Conservation (phyloP, 35 echinoderm and acorn worm species). For the Anneissia japonica region DNA sequence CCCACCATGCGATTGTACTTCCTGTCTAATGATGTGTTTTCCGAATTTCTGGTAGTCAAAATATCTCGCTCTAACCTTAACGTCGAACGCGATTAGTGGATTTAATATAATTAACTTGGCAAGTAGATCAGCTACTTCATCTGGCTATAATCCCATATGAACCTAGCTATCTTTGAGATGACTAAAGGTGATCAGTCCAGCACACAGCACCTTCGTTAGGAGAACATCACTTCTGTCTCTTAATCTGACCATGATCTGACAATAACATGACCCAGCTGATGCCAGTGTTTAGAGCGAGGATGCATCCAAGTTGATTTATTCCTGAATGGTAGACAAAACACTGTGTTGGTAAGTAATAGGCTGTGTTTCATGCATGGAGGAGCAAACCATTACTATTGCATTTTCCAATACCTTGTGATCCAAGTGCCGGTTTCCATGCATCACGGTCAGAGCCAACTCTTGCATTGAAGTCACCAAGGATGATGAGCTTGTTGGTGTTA, state of each 20-base stretch:
- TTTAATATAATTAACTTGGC: too few relatives aligned
- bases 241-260: slow-evolving; percentile 31
- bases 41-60: too few relatives aligned
- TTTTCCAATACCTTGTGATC: slow-evolving; percentile 16
- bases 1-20: too few relatives aligned
- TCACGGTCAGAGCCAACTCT: slow-evolving; percentile 27
- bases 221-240: slow-evolving; percentile 25
- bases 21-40: too few relatives aligned
- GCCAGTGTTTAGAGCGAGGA: slow-evolving; percentile 36
- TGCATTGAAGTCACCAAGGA: slow-evolving; percentile 46
- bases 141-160: too few relatives aligned
- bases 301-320: slow-evolving; percentile 46
- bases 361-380: neutral
- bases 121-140: too few relatives aligned
- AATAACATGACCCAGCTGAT: slow-evolving; percentile 39
- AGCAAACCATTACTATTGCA: slow-evolving; percentile 39
- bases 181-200: too few relatives aligned
- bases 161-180: too few relatives aligned
- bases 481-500: slow-evolving; percentile 28
- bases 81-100: too few relatives aligned
- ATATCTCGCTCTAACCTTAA: too few relatives aligned
- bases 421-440: neutral
- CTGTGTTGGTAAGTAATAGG: slow-evolving; percentile 35
- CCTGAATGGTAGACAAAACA: slow-evolving; percentile 7
- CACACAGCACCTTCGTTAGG: slow-evolving; percentile 36